Evolutionary conservation across 2,113 vertebrate species (phyloP).

Genomic region (Typhlomys cinereus): DNA sequence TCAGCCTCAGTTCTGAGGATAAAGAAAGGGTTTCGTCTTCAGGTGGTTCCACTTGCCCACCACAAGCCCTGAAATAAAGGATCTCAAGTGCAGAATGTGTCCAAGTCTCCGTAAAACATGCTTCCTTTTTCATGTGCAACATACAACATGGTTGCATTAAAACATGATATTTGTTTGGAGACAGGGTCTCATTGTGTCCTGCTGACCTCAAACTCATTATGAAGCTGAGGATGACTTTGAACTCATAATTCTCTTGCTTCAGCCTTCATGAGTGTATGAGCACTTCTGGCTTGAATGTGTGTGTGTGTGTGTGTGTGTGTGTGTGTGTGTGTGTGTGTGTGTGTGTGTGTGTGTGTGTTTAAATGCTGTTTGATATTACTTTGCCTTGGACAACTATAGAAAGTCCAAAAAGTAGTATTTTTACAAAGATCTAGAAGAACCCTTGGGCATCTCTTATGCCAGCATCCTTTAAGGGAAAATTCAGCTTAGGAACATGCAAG

Average conservation of each 20-base stretch:
- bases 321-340: too few species aligned
- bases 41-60: conserved; percentile 33
- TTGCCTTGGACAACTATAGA: conserved; percentile 15
- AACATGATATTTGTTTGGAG: not conserved
- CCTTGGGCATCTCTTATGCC: not conserved
- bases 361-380: conserved; percentile 17
- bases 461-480: conserved; percentile 48
- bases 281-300: not conserved
- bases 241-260: not conserved
- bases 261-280: not conserved
- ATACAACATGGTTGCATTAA: not conserved
- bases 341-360: not conserved
- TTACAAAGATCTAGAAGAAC: conserved; percentile 40
- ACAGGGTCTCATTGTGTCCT: not conserved
- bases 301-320: too few species aligned
- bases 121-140: conserved; percentile 43
- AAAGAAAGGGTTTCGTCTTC: conserved; percentile 48
- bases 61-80: conserved; percentile 39
- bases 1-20: conserved; percentile 22
- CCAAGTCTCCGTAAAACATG: conserved; percentile 42
- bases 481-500: not conserved
- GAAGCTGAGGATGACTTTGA: not conserved
- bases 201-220: not conserved
- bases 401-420: not conserved
- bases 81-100: conserved; percentile 9